phyloP scores from a whole-genome alignment of 2,113 vertebrate species.

The Equus przewalskii region DNA sequence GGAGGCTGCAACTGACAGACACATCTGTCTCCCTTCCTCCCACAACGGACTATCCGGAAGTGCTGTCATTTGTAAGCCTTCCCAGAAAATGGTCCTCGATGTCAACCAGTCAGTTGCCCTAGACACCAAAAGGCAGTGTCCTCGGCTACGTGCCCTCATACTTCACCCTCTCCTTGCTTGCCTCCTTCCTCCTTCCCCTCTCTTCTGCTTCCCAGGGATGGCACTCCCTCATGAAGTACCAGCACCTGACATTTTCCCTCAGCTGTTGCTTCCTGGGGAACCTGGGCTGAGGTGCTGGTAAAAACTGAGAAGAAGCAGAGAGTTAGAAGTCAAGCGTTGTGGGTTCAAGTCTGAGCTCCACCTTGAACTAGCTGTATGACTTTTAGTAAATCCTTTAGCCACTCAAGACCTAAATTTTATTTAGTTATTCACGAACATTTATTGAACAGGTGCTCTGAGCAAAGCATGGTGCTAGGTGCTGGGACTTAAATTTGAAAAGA shows the following conservation, averaged over 20 bases:
- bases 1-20: neutral
- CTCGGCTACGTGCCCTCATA: neutral
- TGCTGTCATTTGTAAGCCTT: neutral
- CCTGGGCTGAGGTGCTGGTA: neutral
- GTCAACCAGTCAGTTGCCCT: neutral
- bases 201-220: neutral
- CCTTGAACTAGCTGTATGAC: neutral
- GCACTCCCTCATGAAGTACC: neutral
- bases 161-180: neutral
- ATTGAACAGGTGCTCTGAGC: neutral
- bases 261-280: neutral
- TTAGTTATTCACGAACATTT: neutral
- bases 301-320: neutral
- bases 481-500: constrained; percentile 1
- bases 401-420: neutral
- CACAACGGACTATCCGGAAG: neutral
- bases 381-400: neutral
- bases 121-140: neutral
- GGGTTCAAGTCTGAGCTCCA: neutral
- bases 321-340: neutral
- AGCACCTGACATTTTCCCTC: neutral
- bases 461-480: neutral
- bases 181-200: neutral
- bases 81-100: neutral
- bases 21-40: neutral